These are phyloP conservation scores for Embidobia sp. DNA, from an alignment of 2,888 invertebrate species.

Conservation along the genomic window DNA sequence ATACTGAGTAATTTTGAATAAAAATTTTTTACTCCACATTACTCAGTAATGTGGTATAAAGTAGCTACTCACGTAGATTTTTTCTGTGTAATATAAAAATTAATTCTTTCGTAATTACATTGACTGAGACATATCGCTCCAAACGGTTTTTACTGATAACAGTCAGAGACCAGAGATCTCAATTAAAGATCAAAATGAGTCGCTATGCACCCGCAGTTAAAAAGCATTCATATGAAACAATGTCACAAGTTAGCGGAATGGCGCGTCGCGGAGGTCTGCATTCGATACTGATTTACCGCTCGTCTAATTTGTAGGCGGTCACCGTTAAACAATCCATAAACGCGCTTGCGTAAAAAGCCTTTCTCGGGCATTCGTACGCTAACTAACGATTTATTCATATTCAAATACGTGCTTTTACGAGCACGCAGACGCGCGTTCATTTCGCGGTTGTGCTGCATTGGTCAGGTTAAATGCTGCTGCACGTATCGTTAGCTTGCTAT, in stretches of 20 bases:
- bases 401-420: constrained; percentile 79
- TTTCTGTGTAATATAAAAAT: no score
- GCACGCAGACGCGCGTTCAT: constrained; percentile 66
- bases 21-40: no score
- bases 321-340: constrained; percentile 81
- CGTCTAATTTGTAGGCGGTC: constrained; percentile 81
- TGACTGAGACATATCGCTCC: no score
- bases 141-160: no score
- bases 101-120: no score
- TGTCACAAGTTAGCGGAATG: constrained; percentile 26
- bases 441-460: constrained; percentile 66
- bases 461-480: constrained; percentile 69
- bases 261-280: constrained; percentile 75
- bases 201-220: constrained; percentile 12
- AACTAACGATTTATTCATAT: constrained; percentile 79
- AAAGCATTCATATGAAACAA: constrained; percentile 33
- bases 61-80: no score
- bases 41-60: no score
- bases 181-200: constrained; percentile 37
- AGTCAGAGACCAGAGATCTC: no score
- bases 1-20: no score
- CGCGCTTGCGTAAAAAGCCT: constrained; percentile 78
- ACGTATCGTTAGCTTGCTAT: constrained; percentile 69
- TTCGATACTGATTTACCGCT: constrained; percentile 81
- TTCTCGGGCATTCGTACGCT: constrained; percentile 65